A percentile compares a stretch with the other conserved stretches of the same genome.
phyloP scores from a whole-genome alignment of 1,140 invertebrate species.

The Antheraea pernyi region DNA sequence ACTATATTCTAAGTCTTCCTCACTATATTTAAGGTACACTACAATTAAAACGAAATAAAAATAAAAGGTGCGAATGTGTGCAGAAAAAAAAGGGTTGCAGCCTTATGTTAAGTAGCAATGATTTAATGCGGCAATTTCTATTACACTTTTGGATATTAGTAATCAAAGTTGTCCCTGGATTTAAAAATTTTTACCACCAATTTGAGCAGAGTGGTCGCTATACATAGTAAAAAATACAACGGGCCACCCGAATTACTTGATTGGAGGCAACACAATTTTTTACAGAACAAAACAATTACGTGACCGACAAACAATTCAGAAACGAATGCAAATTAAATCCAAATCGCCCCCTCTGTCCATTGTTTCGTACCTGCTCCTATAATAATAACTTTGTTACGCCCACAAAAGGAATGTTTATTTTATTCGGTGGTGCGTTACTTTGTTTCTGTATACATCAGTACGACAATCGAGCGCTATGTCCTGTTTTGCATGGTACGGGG shows the following conservation, averaged over 20 bases:
- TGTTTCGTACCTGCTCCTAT: neutral
- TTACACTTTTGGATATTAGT: no score
- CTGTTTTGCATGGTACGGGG: constrained; percentile 21
- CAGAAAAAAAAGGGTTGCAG: no score
- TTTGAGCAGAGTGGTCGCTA: no score
- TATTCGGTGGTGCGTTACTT: neutral
- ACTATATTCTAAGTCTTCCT: no score
- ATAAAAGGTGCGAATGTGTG: no score
- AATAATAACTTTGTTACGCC: neutral
- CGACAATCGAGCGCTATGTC: neutral
- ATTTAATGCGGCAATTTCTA: no score
- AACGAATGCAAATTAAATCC: neutral
- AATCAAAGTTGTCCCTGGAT: no score
- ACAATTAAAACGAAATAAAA: no score
- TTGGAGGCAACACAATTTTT: neutral
- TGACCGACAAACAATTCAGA: neutral
- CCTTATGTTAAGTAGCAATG: no score
- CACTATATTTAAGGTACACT: no score
- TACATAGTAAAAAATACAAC: no score
- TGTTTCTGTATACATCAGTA: neutral
- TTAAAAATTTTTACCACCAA: no score
- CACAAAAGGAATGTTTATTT: constrained; percentile 11
- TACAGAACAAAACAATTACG: neutral
- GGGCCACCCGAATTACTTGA: neutral
- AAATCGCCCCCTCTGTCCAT: neutral